These are phyloP conservation scores for Lymantria dispar DNA, from an alignment of 2,888 invertebrate genomes.

Conservation along the genomic window DNA sequence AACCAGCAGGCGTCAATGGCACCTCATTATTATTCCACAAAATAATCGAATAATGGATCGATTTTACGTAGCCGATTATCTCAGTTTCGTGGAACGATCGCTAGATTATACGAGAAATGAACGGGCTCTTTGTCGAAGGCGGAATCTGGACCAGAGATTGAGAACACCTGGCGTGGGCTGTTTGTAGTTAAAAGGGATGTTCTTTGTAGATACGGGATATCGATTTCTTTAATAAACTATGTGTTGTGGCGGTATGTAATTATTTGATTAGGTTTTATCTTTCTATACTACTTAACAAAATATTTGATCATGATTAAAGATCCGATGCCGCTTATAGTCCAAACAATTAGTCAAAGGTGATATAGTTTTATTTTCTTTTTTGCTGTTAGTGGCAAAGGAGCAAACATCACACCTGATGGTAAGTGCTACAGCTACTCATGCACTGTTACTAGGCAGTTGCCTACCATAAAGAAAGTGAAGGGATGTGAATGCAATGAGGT, in stretches of 20 bases:
- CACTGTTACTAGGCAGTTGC: no score
- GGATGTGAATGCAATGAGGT: no score
- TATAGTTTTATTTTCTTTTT: no score
- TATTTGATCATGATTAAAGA: no score
- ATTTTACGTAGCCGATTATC: slow-evolving; percentile 59
- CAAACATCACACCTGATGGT: no score
- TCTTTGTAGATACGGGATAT: slow-evolving; percentile 18
- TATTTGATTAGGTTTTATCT: not conserved
- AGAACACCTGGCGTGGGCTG: slow-evolving; percentile 56
- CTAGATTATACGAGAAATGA: slow-evolving; percentile 48
- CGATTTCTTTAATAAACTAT: slow-evolving; percentile 11
- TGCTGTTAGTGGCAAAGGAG: no score
- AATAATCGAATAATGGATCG: slow-evolving; percentile 61
- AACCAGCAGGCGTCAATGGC: slow-evolving; percentile 53
- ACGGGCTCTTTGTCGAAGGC: slow-evolving; percentile 50
- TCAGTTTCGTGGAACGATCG: slow-evolving; percentile 58
- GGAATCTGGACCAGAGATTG: slow-evolving; percentile 46
- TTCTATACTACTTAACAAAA: not conserved
- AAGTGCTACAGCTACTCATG: no score
- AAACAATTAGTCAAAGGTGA: no score
- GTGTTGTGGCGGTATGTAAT: not conserved
- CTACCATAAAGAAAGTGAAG: no score
- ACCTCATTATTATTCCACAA: slow-evolving; percentile 69
- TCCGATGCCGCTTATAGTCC: no score
- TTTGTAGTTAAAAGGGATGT: slow-evolving; percentile 42